Base-by-base conservation (phyloP, 2,797 vertebrate species). In the Myripristis jacobus region DNA sequence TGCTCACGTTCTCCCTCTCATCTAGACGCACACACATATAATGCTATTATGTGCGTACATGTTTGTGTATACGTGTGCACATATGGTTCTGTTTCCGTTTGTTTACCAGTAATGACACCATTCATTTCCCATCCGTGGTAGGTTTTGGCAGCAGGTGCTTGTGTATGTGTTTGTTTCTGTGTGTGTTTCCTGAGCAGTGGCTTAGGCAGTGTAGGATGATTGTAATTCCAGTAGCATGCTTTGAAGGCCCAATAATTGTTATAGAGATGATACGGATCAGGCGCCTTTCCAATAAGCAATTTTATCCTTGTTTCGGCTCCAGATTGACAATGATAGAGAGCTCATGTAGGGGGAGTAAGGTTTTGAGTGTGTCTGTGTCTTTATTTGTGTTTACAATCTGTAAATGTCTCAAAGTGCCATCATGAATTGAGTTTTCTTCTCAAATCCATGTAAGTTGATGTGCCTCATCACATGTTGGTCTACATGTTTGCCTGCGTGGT, bases 221-320 rank as follows among this genome's bases (percentile, higher is more conserved):
- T 88, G 51, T 84, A 43, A 87, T 88, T 88, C 82, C 57, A 34
- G 56, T 57, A 44, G 55, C 54, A 59, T 85, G 62, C 73, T 83
- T 85, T 69, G 66, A 89, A 84, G 72, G 70, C 66, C 46, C 48
- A 50, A 74, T 90, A 84, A 90, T 89, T 90, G 83, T 83, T 74
- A 58, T 27, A 84, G 74, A 85, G 77, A 90, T 84, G 69, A 82
- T 87, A 62, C 62, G 83, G 82, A 92, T 89, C 83, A 83, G 34
- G 64, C 18, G 19, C 52, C 46, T 83, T 91, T 89, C 80, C 81
- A 80, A 69, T 75, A 46, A 81, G 61, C 85, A 84, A 88, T 91
- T 86, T 88, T 82, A 78, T 62, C 53, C 65, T 73, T 81, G 52
- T 85, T 87, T 89, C 71, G 69, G 43, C 48, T 75, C 65, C 38